A percentile compares a stretch with the other conserved stretches of the same genome.
These are phyloP conservation scores for Cryptomyrus ogoouensis DNA, from an alignment of 2,113 vertebrate genomes.

Conservation along the genomic window DNA sequence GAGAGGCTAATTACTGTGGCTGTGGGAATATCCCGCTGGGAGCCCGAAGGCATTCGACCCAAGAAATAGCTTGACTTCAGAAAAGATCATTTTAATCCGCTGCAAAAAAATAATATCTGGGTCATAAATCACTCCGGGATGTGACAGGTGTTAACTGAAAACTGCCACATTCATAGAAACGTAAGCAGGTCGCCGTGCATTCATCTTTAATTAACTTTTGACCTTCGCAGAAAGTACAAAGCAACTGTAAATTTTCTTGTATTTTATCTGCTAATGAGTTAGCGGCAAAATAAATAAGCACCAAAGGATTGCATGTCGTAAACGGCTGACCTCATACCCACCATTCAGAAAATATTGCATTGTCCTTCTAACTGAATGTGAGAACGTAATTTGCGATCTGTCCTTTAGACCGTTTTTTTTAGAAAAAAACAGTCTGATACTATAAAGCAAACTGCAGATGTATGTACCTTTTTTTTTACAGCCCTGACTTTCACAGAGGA, in stretches of 20 bases:
- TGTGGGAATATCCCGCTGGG: neutral
- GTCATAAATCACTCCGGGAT: slow-evolving; percentile 20
- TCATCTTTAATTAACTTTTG: slow-evolving; percentile 7
- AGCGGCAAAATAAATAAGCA: neutral
- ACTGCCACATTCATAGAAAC: slow-evolving; percentile 23
- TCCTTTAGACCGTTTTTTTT: too few species aligned
- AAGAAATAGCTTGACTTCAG: slow-evolving; percentile 20
- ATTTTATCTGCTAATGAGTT: neutral
- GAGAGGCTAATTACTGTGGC: slow-evolving; percentile 22
- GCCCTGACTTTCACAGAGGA: neutral
- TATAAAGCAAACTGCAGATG: neutral
- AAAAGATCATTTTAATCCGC: slow-evolving; percentile 7
- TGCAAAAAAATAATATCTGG: neutral
- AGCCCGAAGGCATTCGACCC: neutral
- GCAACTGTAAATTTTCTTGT: neutral
- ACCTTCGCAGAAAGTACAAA: neutral
- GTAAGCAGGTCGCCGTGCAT: slow-evolving; percentile 5
- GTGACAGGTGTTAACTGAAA: slow-evolving; percentile 5
- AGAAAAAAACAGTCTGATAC: neutral
- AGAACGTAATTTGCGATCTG: neutral
- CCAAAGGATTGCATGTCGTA: neutral
- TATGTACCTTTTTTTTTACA: neutral
- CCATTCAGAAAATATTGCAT: neutral
- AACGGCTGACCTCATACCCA: neutral
- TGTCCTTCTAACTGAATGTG: neutral